Conservation (phyloP, 2,888 invertebrate species). For the Venustoraphidia nigricollis region DNA sequence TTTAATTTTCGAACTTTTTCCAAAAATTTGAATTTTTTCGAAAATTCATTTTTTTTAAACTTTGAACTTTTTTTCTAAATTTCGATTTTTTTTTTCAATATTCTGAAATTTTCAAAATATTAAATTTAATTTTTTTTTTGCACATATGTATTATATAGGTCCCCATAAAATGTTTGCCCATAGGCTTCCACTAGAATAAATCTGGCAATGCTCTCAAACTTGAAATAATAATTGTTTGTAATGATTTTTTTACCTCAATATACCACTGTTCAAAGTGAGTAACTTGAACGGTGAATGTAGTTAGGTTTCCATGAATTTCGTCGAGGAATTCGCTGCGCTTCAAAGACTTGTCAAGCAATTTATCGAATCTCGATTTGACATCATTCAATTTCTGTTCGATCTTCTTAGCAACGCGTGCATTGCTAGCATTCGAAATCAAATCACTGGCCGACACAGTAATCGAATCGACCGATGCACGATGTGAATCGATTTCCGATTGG, state of each 20-base stretch:
- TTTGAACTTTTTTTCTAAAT: too few species aligned
- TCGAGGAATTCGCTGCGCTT: conserved; percentile 72
- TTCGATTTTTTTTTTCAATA: too few species aligned
- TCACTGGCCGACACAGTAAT: conserved; percentile 67
- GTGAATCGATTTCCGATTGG: conserved; percentile 72
- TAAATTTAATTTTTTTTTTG: too few species aligned
- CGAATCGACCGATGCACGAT: conserved; percentile 71
- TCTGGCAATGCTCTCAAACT: too few species aligned
- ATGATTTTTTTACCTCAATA: neutral
- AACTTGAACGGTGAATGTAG: conserved; percentile 50
- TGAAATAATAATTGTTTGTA: too few species aligned
- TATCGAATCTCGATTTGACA: conserved; percentile 71
- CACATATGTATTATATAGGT: too few species aligned
- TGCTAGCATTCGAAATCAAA: conserved; percentile 64
- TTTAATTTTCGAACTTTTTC: too few species aligned
- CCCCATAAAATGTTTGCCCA: too few species aligned
- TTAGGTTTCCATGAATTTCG: conserved; percentile 54
- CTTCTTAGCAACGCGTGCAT: conserved; percentile 76
- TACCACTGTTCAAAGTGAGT: conserved; percentile 57
- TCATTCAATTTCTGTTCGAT: conserved; percentile 81
- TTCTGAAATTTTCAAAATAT: too few species aligned
- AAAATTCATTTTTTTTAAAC: too few species aligned
- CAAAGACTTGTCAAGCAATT: conserved; percentile 61
- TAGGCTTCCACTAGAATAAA: too few species aligned
- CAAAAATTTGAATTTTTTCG: too few species aligned